Percentiles rank a stretch among this genome's conserved stretches.
phyloP scores from a whole-genome alignment of 2,797 vertebrate species.

The Tapera naevia region DNA sequence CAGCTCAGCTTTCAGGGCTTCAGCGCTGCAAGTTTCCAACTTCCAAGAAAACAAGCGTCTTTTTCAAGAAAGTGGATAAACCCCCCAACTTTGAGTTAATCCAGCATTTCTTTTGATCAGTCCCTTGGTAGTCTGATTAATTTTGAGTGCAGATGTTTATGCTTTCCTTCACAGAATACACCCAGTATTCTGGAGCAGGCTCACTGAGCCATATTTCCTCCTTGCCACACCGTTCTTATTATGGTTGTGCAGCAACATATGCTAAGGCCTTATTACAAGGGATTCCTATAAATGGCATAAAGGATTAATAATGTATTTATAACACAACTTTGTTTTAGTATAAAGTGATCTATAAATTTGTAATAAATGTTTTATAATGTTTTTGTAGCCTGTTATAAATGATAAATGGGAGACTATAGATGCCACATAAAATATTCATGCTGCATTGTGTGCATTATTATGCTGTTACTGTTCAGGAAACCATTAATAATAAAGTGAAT shows the following conservation, averaged over 20 bases:
- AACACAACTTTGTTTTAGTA: constrained; percentile 75
- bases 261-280: constrained; percentile 70
- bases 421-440: constrained; percentile 81
- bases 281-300: constrained; percentile 70
- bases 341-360: constrained; percentile 80
- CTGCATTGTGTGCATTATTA: constrained; percentile 65
- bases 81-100: neutral
- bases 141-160: constrained; percentile 42
- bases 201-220: neutral
- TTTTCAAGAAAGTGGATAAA: neutral
- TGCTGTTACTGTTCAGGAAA: constrained; percentile 74
- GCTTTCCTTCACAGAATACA: neutral
- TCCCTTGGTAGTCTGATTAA: neutral
- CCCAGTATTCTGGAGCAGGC: neutral
- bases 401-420: constrained; percentile 78
- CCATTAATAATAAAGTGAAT: constrained; percentile 81
- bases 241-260: neutral
- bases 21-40: neutral
- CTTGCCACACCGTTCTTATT: neutral
- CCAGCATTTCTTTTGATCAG: neutral
- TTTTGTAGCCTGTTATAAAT: constrained; percentile 85
- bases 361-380: constrained; percentile 85
- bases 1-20: neutral
- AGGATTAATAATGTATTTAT: constrained; percentile 83
- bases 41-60: neutral